Evolutionary conservation across 2,888 invertebrate genomes (phyloP).

Genomic region (Apantesis nais): DNA sequence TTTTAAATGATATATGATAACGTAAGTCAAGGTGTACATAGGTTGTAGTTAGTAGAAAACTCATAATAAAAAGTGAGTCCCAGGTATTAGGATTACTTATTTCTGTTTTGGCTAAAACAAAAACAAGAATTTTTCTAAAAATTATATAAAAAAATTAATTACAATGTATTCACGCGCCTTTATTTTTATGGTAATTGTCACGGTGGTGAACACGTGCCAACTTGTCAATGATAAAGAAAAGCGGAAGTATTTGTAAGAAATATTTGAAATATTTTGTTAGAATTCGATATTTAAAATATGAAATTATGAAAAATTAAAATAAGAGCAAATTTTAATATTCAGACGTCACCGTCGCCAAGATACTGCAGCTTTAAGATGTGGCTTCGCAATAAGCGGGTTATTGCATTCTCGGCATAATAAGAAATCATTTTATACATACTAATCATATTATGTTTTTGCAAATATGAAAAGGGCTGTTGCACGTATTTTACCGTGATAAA

Average conservation of each 20-base stretch:
- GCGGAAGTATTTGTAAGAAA: not conserved
- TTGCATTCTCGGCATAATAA: constrained; percentile 7
- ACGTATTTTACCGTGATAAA: not conserved
- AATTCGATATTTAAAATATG: not conserved
- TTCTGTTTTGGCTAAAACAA: no score
- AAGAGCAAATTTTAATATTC: constrained; percentile 27
- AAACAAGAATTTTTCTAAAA: not conserved
- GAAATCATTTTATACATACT: constrained; percentile 3
- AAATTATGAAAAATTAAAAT: constrained; percentile 15
- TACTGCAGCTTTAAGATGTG: constrained; percentile 21
- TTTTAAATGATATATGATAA: not conserved
- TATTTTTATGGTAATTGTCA: not conserved
- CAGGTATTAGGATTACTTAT: no score
- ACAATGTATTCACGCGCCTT: not conserved
- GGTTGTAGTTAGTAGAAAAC: not conserved
- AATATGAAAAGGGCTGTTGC: not conserved
- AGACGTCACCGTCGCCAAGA: constrained; percentile 20
- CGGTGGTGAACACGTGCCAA: not conserved
- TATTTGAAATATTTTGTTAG: not conserved
- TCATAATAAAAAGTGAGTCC: no score
- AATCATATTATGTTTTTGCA: not conserved
- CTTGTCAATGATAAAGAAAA: not conserved
- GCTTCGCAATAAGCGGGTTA: constrained; percentile 20
- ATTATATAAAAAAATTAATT: not conserved
- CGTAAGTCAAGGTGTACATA: not conserved